phyloP scores from a whole-genome alignment of 1,140 invertebrate genomes.

The Eulimnadia texana region DNA sequence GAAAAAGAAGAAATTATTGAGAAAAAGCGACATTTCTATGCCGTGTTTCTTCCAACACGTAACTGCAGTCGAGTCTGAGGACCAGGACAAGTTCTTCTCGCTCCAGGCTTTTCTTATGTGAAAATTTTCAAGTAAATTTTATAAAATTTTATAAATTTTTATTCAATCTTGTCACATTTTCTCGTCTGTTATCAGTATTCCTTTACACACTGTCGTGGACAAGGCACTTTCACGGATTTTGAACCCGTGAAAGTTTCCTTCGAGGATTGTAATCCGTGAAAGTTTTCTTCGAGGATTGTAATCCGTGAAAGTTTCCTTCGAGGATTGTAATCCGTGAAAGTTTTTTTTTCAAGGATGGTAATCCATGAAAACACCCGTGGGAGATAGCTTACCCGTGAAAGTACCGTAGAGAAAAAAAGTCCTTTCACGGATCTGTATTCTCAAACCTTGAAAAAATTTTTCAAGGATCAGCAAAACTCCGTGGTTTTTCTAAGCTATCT shows the following conservation, averaged over 20 bases:
- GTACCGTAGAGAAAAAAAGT: no score
- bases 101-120: slow-evolving; percentile 42
- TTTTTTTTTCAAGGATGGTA: neutral
- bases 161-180: neutral
- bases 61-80: slow-evolving; percentile 55
- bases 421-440: no score
- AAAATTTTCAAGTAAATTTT: neutral
- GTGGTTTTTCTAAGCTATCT: no score
- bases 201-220: neutral
- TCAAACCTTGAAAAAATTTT: no score
- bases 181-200: neutral
- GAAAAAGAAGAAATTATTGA: slow-evolving; percentile 26
- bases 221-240: no score
- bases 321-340: neutral
- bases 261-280: no score
- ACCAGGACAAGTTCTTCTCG: slow-evolving; percentile 48
- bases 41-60: slow-evolving; percentile 78
- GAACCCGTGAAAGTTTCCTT: no score
- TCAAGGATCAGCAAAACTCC: no score
- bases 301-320: no score
- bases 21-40: slow-evolving; percentile 67
- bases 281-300: no score
- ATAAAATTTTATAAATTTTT: neutral
- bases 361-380: no score
- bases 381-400: no score